Evolutionary conservation across 2,888 invertebrate genomes (phyloP), one percentile per base, ranked within the genome.

Genomic region (Saturnia japonica): DNA sequence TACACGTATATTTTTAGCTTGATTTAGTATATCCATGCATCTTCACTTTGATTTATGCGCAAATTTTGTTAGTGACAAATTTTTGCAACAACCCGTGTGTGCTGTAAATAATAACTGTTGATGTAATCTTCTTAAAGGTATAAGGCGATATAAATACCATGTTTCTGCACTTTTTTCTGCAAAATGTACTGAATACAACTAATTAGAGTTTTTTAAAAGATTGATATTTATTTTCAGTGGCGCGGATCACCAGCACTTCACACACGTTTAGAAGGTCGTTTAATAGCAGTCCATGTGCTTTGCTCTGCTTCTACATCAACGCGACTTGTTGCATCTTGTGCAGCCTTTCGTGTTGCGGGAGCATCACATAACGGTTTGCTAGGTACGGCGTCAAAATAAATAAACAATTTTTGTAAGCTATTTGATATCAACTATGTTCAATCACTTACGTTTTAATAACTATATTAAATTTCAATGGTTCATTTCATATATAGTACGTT

Each of bases 311-410:
- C 95, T 14, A 85, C 89, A 57, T 84, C 89, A 4, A 83, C 95
- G 66, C 94, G 94, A 71, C 95, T 97, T 9, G 96, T 96, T 78
- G 95, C 96, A 0, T 97, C 97, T 1, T 98, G 98, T 81, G 97
- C 97, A 19, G 96, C 97, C 7, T 98, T 98, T 85, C 94, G 98
- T 71, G 95, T 98, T 2, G 97, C 97, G 74, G 98, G 98, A 51
- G 96, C 96, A 51, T 96, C 97, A 1, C 95, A 89, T 70, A 90
- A 88, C 74, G 82, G 87, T 68, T 72, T 91, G 72, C 82, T 92
- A 69, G 92, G 93, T 92, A 80, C 83, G 81, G 75, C 14, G 7
- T 67, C n/a, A 7, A 22, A 2, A 54, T n/a, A 54, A 22, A 54
- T 51, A 51, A 43, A 43, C 43, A 43, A 12, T 43, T 43, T 43